phyloP scores from a whole-genome alignment of 2,797 vertebrate species.

The Falco peregrinus region DNA sequence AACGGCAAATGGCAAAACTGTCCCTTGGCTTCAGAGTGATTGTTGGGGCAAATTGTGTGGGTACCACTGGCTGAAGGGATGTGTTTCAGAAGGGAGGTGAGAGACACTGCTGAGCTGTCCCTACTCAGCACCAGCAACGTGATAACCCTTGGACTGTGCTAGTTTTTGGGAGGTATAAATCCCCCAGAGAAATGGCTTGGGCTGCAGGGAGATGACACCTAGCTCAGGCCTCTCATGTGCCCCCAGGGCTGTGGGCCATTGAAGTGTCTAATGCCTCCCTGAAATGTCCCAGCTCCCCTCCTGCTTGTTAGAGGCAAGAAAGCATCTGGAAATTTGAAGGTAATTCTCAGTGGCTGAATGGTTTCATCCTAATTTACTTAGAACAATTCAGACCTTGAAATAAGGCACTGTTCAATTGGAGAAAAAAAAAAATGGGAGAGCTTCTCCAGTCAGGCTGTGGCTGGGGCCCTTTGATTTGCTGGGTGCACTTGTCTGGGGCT shows the following conservation, averaged over 20 bases:
- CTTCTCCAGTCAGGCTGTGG: not conserved
- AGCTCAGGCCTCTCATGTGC: not conserved
- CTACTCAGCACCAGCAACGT: accelerated
- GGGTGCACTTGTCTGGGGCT: not conserved
- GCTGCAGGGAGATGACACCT: not conserved
- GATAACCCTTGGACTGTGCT: not conserved
- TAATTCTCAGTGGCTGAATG: not conserved
- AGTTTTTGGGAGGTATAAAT: not conserved
- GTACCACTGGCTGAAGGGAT: not conserved
- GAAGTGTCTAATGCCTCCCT: not conserved
- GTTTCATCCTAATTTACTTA: not conserved
- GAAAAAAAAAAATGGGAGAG: not conserved
- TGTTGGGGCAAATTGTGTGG: not conserved
- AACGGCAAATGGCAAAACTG: not conserved
- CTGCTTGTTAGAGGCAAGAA: not conserved
- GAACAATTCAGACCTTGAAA: not conserved
- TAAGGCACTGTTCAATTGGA: not conserved
- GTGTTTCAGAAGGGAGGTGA: not conserved
- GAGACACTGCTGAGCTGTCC: not conserved
- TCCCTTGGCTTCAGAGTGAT: accelerated
- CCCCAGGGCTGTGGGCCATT: not conserved
- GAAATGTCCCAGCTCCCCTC: not conserved
- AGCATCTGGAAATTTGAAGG: not conserved
- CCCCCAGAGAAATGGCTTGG: not conserved
- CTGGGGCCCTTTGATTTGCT: not conserved